Evolutionary conservation across 2,888 invertebrate species (phyloP).

Genomic region (Noctuana brunneofusca): DNA sequence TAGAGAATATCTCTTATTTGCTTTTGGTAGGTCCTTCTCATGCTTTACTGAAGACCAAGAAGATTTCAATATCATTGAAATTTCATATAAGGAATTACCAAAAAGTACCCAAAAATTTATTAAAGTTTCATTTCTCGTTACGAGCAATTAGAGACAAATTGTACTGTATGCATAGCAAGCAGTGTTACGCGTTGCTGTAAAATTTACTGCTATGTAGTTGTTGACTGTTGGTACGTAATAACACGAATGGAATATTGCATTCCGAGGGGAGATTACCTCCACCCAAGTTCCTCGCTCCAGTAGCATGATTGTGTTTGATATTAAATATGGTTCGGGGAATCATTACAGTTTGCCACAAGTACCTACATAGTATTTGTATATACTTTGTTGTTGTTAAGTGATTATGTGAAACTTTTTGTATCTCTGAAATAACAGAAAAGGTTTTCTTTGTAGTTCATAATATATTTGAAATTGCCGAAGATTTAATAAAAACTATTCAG

Average conservation of each 20-base stretch:
- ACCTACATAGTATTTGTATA: background rate
- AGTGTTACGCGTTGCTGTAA: slow-evolving; percentile 34
- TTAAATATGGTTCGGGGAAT: slow-evolving; percentile 19
- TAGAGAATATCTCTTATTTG: no score
- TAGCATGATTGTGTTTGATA: slow-evolving; percentile 43
- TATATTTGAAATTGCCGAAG: no score
- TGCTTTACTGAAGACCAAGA: no score
- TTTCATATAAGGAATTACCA: no score
- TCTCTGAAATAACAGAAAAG: no score
- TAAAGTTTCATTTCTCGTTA: slow-evolving; percentile 13
- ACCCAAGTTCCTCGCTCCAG: slow-evolving; percentile 27
- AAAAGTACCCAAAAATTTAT: background rate
- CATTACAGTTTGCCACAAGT: background rate
- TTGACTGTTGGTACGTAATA: slow-evolving; percentile 38
- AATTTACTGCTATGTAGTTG: slow-evolving; percentile 41
- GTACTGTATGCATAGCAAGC: slow-evolving; percentile 36
- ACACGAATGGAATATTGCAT: slow-evolving; percentile 44
- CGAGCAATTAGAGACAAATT: slow-evolving; percentile 25
- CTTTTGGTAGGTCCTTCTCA: no score
- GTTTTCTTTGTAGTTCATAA: no score
- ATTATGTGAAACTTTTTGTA: background rate
- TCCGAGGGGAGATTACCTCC: slow-evolving; percentile 41
- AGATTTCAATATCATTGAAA: no score
- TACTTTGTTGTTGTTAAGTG: background rate
- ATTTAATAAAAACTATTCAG: no score